Evolutionary conservation across 1,140 invertebrate species (phyloP).

Genomic region (Ectropis grisescens): DNA sequence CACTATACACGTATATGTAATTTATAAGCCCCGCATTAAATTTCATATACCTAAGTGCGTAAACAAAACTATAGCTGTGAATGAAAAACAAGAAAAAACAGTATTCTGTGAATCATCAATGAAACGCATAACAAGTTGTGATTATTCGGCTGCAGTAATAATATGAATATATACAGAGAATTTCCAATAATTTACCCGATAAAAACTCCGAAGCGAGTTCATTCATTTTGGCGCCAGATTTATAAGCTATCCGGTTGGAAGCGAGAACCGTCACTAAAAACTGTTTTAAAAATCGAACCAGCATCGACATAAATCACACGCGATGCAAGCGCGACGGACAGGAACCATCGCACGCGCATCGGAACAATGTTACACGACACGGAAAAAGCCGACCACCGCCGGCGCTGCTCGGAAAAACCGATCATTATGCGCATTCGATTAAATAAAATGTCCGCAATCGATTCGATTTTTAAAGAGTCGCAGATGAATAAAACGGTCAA

Average conservation of each 20-base stretch:
- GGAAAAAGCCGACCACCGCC: constrained; percentile 60
- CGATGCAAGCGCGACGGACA: constrained; percentile 23
- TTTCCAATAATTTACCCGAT: constrained; percentile 21
- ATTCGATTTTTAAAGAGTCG: constrained; percentile 42
- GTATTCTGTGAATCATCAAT: too few relatives aligned
- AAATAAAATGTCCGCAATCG: constrained; percentile 35
- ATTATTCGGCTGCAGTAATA: constrained; percentile 11
- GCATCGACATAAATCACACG: constrained; percentile 50
- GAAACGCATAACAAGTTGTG: too few relatives aligned
- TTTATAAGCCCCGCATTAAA: too few relatives aligned
- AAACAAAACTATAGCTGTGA: too few relatives aligned
- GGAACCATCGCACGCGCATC: constrained; percentile 19
- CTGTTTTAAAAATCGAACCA: constrained; percentile 42
- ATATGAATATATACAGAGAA: constrained; percentile 21
- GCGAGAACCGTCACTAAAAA: constrained; percentile 48
- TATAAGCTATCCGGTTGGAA: constrained; percentile 40
- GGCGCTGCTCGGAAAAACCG: constrained; percentile 45
- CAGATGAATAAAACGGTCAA: constrained; percentile 52
- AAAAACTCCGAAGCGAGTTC: constrained; percentile 38
- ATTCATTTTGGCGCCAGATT: constrained; percentile 62
- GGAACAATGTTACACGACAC: constrained; percentile 44
- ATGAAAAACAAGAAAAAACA: too few relatives aligned
- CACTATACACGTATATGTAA: too few relatives aligned
- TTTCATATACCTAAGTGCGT: too few relatives aligned
- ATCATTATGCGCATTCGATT: constrained; percentile 60